phyloP scores from a whole-genome alignment of 2,113 vertebrate genomes.

The Nycticebus coucang region DNA sequence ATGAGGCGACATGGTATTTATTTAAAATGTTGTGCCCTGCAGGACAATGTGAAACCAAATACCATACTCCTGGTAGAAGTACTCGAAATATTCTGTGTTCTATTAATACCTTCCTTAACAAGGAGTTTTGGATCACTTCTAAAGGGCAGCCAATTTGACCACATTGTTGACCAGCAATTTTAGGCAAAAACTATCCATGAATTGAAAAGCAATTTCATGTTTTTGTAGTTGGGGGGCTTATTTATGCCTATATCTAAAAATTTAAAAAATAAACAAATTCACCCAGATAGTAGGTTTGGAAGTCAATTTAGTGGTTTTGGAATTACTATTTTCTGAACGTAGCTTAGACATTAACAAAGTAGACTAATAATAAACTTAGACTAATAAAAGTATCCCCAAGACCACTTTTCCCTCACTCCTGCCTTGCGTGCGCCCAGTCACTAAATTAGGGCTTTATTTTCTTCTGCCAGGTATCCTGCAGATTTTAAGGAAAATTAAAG shows the following conservation, averaged over 20 bases:
- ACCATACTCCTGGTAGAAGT: not conserved
- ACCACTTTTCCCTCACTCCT: constrained; percentile 35
- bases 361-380: constrained; percentile 60
- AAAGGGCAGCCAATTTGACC: not conserved
- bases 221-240: not conserved
- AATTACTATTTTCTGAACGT: not conserved
- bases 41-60: not conserved
- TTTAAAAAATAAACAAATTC: not conserved
- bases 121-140: not conserved
- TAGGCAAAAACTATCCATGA: too few species aligned
- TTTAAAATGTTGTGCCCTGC: not conserved
- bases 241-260: not conserved
- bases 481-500: constrained; percentile 73
- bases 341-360: constrained; percentile 53
- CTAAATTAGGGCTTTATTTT: constrained; percentile 72
- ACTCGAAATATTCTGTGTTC: not conserved
- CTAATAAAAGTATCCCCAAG: constrained; percentile 67
- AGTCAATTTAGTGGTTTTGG: not conserved
- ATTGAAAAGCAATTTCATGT: not conserved
- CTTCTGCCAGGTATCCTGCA: constrained; percentile 71
- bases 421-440: not conserved
- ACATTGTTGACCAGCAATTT: too few species aligned
- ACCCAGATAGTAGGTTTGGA: not conserved
- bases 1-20: not conserved
- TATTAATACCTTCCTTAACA: not conserved